Conservation (phyloP, 2,797 vertebrate species). For the Anisognathus igniventris region DNA sequence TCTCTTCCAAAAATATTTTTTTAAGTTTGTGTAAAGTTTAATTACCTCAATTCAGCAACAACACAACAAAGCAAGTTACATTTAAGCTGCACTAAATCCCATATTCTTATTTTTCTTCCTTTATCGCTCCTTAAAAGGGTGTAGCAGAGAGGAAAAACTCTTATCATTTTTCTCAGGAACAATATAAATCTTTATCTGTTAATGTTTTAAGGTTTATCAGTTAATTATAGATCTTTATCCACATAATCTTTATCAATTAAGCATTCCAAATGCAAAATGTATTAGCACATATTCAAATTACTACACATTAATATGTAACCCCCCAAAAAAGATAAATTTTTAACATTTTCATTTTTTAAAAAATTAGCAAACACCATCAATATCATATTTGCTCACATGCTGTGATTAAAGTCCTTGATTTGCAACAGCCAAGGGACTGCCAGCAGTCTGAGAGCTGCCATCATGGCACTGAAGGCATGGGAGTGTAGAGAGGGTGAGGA, state of each 20-base stretch:
- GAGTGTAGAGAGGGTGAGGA: background rate
- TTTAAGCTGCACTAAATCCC: background rate
- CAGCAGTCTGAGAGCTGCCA: background rate
- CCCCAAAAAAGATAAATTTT: background rate
- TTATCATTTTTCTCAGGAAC: conserved; percentile 9
- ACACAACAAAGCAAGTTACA: background rate
- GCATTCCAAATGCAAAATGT: background rate
- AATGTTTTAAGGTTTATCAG: conserved; percentile 35
- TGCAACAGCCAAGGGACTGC: background rate
- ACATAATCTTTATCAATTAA: conserved; percentile 29
- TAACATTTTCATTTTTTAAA: background rate
- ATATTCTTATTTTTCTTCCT: background rate
- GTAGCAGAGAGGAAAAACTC: background rate
- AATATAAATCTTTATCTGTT: conserved; percentile 40
- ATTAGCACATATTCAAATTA: background rate
- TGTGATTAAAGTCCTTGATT: conserved; percentile 23
- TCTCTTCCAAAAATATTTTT: background rate
- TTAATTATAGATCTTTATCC: conserved; percentile 56
- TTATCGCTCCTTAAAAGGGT: background rate
- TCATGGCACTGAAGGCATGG: background rate
- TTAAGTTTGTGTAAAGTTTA: background rate
- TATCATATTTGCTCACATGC: background rate
- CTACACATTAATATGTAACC: background rate
- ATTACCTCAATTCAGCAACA: background rate
- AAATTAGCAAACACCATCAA: background rate